Conservation (phyloP, 2,888 invertebrate genomes). For the Malthinus seriepunctatus region DNA sequence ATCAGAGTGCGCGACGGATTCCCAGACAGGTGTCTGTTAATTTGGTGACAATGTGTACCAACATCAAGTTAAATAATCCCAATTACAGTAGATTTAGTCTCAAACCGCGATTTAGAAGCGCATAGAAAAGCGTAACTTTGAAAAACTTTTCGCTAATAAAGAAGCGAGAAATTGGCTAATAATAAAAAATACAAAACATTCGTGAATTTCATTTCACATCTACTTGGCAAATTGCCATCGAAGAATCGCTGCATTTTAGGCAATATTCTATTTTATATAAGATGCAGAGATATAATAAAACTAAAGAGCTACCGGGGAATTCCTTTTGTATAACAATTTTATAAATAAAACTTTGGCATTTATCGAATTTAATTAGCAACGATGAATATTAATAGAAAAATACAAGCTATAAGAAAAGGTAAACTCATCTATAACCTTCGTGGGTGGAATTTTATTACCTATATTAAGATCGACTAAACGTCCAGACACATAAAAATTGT, state of each 20-base stretch:
- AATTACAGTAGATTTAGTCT: conserved; percentile 37
- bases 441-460: no score
- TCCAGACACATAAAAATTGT: no score
- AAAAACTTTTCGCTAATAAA: conserved; percentile 39
- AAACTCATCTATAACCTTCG: no score
- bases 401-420: no score
- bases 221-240: conserved; percentile 37
- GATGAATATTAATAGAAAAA: no score
- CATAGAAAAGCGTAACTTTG: conserved; percentile 28
- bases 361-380: no score
- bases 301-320: neutral
- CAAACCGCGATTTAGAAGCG: conserved; percentile 28
- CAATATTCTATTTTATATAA: conserved; percentile 22
- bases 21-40: conserved; percentile 50
- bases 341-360: no score
- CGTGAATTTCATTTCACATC: conserved; percentile 40
- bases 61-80: conserved; percentile 44
- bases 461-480: no score
- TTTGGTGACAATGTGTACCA: conserved; percentile 50
- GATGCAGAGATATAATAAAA: conserved; percentile 18
- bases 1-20: conserved; percentile 54
- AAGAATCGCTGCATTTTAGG: conserved; percentile 30
- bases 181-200: conserved; percentile 43
- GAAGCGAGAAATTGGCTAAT: conserved; percentile 41
- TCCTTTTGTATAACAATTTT: no score